phyloP scores from a whole-genome alignment of 1,140 invertebrate species.

The Aphis craccivora region DNA sequence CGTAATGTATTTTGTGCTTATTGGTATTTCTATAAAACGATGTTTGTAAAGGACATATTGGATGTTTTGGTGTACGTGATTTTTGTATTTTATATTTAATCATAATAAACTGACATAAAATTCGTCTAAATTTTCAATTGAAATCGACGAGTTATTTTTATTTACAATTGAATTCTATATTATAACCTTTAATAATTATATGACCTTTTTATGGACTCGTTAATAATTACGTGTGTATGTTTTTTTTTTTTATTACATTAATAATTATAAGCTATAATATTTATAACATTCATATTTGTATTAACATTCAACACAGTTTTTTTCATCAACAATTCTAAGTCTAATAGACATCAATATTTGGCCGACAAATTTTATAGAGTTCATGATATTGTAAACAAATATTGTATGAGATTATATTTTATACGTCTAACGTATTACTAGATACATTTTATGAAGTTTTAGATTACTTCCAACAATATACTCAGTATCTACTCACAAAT shows the following conservation, averaged over 20 bases:
- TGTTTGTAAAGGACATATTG: conserved; percentile 2
- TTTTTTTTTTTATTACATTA: background rate
- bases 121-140: background rate
- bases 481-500: background rate
- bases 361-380: background rate
- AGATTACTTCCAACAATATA: background rate
- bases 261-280: background rate
- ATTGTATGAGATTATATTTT: background rate
- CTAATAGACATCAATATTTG: background rate
- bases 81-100: background rate
- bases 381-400: background rate
- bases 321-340: background rate
- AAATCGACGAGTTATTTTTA: background rate
- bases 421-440: background rate
- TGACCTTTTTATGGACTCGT: background rate
- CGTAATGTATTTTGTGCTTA: background rate
- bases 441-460: background rate
- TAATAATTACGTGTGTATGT: background rate
- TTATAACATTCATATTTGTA: background rate
- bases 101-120: background rate
- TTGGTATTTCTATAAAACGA: conserved; percentile 11
- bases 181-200: background rate
- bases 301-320: background rate
- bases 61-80: conserved; percentile 20
- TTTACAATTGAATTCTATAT: background rate